Evolutionary conservation across 2,888 invertebrate species (phyloP).

Genomic region (Ariolimax columbianus): DNA sequence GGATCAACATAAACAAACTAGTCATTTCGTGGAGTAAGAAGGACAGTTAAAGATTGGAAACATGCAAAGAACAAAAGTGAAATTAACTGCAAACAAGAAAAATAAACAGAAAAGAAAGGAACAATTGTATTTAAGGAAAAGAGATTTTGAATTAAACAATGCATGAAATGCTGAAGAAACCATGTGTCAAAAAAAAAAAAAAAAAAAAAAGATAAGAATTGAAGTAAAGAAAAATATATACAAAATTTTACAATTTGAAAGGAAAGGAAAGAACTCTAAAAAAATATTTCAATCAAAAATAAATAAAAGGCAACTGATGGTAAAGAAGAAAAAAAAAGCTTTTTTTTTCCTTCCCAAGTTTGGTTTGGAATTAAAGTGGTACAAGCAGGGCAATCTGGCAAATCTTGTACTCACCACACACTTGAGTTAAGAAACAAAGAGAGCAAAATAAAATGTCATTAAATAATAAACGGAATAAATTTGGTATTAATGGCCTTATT

Average conservation of each 20-base stretch:
- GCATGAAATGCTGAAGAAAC: not conserved
- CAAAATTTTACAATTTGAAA: not conserved
- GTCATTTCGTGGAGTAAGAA: not conserved
- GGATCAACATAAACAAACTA: not conserved
- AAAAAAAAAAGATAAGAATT: not conserved
- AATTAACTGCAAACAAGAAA: not conserved
- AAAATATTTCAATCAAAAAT: not conserved
- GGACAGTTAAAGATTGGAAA: not conserved
- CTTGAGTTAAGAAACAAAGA: not conserved
- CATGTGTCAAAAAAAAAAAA: not conserved
- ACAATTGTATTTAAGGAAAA: not conserved
- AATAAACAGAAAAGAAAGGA: not conserved
- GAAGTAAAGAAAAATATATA: not conserved
- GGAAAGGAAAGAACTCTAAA: not conserved
- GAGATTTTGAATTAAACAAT: not conserved
- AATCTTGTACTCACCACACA: conserved; percentile 28
- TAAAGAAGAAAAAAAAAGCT: not conserved
- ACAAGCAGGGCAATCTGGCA: not conserved
- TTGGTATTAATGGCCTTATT: not conserved
- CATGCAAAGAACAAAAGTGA: not conserved
- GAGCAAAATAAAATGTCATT: conserved; percentile 5
- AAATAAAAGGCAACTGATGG: not conserved
- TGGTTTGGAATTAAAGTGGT: not conserved
- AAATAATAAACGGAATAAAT: not conserved
- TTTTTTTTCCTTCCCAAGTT: not conserved